Evolutionary conservation across 2,797 vertebrate species (phyloP), one percentile per base, ranked within the genome.

Genomic region (Pseudochirops corinnae): DNA sequence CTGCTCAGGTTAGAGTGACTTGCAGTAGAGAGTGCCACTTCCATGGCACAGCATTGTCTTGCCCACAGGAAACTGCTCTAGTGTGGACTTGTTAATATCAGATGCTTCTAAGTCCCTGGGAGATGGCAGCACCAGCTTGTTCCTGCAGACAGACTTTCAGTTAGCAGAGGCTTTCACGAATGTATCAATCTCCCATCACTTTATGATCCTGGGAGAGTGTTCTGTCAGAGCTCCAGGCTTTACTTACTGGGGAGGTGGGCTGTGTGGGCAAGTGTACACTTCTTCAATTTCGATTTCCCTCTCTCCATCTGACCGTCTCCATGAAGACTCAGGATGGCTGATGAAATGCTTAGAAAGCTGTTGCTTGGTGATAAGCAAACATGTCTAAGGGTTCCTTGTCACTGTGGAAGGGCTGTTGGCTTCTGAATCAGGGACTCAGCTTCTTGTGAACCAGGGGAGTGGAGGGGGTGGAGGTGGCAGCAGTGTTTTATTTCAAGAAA

Each of bases 321-420:
- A 0, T 58, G 21, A 97, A 95, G 95, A 93, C 87, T 0, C 0
- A 87, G 90, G 91, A 24, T 92, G 97, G 95, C 94, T 97, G 96
- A 95, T 95, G 96, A 98, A 98, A 97, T 29, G 4, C 94, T 95
- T 52, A 57, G 95, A 53, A 97, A 97, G 97, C 62, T 0, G 31
- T 94, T 91, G 90, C 60, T 56, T 26, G 87, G 90, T 0, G 1
- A 52, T 94, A 96, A 97, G 53, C 55, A 93, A 96, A 96, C 82
- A 96, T 94, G 96, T 92, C 74, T 0, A 16, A 90, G 94, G 16
- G 93, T 18, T 11, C 94, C 91, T 56, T 0, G 28, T 93, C 58
- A 33, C 93, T 39, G 90, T 50, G 53, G 14, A 58, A 56, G 55
- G 97, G 95, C n/a, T 5, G 3, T 95, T 87, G 56, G 95, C 56